phyloP scores from a whole-genome alignment of 2,888 invertebrate species.

The Cataglyphis cursor region DNA sequence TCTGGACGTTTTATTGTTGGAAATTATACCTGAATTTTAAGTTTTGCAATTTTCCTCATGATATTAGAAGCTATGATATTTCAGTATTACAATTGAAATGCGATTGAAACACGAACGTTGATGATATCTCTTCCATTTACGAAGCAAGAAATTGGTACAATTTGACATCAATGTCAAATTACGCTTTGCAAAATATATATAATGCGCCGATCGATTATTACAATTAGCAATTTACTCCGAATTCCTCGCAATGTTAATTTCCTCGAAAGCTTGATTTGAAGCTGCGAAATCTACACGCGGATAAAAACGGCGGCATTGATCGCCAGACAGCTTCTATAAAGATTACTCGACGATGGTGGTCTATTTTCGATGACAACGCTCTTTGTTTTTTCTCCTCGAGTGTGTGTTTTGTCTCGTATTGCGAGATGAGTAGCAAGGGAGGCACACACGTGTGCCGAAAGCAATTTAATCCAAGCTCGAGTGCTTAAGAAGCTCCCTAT shows the following conservation, averaged over 20 bases:
- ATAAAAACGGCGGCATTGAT: not conserved
- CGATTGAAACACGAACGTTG: not conserved
- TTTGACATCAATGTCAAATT: not conserved
- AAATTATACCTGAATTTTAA: not conserved
- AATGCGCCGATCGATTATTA: not conserved
- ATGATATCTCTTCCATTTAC: not conserved
- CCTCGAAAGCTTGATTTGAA: not conserved
- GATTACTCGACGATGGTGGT: constrained; percentile 51
- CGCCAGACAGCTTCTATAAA: not conserved
- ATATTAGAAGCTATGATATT: not conserved
- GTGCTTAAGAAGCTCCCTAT: constrained; percentile 43
- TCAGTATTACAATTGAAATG: not conserved
- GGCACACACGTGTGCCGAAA: constrained; percentile 9
- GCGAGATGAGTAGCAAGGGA: constrained; percentile 6
- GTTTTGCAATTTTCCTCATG: constrained; percentile 1
- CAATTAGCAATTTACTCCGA: not conserved
- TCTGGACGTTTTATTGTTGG: not conserved
- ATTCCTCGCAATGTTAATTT: not conserved
- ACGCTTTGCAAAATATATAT: not conserved
- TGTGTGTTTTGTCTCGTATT: constrained; percentile 52
- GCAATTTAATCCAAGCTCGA: constrained; percentile 40
- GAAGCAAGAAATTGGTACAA: not conserved
- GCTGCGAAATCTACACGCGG: not conserved
- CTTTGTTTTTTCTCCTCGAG: constrained; percentile 44
- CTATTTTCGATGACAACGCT: constrained; percentile 59